A percentile compares a stretch with the other conserved stretches of the same genome.
phyloP scores from a whole-genome alignment of 1,140 invertebrate genomes.

The Cataglyphis hispanica region DNA sequence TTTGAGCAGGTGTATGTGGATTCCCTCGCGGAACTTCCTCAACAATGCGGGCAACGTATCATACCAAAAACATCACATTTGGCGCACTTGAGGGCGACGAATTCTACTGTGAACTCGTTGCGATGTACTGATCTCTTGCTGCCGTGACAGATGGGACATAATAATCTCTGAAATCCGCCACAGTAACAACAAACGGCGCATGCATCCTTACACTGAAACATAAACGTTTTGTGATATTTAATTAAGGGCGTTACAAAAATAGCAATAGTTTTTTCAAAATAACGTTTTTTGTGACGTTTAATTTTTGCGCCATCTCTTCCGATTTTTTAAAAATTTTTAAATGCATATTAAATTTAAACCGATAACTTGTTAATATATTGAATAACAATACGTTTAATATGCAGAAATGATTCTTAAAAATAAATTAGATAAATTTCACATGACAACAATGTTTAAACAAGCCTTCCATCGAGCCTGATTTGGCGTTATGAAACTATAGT shows the following conservation, averaged over 20 bases:
- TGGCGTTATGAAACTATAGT: constrained; percentile 54
- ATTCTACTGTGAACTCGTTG: constrained; percentile 97
- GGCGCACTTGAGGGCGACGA: constrained; percentile 98
- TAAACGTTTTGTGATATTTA: constrained; percentile 31
- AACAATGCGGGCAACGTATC: constrained; percentile 93
- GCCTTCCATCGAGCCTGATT: constrained; percentile 23
- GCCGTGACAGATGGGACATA: constrained; percentile 96
- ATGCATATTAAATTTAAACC: background rate
- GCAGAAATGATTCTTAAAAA: background rate
- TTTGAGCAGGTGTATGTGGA: constrained; percentile 36
- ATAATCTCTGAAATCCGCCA: constrained; percentile 95
- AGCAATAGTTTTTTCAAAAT: background rate
- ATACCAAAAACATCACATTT: constrained; percentile 98
- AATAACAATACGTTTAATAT: background rate
- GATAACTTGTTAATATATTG: background rate
- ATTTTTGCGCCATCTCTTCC: background rate
- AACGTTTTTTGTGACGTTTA: background rate
- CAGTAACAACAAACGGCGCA: constrained; percentile 93
- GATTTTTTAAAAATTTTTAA: background rate
- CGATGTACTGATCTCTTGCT: constrained; percentile 97
- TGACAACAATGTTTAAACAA: constrained; percentile 12
- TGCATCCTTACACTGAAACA: constrained; percentile 91
- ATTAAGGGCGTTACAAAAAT: background rate
- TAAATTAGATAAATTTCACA: constrained; percentile 11
- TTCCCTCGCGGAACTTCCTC: constrained; percentile 5